phyloP scores from a whole-genome alignment of 37 sponge, comb jelly and placozoan genomes.

The Geodia barretti region DNA sequence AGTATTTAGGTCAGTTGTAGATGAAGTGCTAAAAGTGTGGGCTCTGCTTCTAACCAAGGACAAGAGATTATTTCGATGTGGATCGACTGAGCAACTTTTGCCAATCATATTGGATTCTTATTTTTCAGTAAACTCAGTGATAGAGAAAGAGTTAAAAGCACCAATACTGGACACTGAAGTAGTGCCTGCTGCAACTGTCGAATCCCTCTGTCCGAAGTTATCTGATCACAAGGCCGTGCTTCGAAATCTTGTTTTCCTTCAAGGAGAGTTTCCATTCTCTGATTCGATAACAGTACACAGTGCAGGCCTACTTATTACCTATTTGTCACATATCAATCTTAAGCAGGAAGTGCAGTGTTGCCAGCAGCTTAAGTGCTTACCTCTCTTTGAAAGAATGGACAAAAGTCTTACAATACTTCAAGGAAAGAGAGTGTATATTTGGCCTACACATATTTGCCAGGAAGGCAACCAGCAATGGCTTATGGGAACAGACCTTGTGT shows the following conservation, averaged over 20 bases:
- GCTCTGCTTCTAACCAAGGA: conserved; percentile 37
- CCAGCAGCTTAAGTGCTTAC: conserved; percentile 17
- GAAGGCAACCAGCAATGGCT: conserved; percentile 32
- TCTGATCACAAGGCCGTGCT: conserved; percentile 17
- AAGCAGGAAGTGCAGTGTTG: not conserved
- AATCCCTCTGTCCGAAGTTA: conserved; percentile 19
- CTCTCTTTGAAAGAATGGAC: conserved; percentile 42
- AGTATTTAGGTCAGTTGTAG: conserved; percentile 5
- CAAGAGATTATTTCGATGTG: conserved; percentile 20
- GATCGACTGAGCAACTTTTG: not conserved
- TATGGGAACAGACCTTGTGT: conserved; percentile 1
- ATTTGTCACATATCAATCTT: conserved; percentile 33
- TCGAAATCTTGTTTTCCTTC: conserved; percentile 3
- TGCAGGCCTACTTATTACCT: conserved; percentile 17
- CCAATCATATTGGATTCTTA: not conserved
- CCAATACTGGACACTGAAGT: conserved; percentile 32
- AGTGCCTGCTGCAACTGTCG: not conserved
- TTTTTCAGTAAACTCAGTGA: not conserved
- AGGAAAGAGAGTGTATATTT: conserved; percentile 24
- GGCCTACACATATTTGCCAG: conserved; percentile 21
- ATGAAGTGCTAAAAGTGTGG: conserved; percentile 9
- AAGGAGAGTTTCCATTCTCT: not conserved
- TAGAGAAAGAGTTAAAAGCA: not conserved
- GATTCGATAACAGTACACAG: not conserved
- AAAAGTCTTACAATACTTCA: conserved; percentile 7